Evolutionary conservation across 1,140 invertebrate species (phyloP), one percentile per base, ranked within the genome.

Genomic region (Zaprionus ornatus): DNA sequence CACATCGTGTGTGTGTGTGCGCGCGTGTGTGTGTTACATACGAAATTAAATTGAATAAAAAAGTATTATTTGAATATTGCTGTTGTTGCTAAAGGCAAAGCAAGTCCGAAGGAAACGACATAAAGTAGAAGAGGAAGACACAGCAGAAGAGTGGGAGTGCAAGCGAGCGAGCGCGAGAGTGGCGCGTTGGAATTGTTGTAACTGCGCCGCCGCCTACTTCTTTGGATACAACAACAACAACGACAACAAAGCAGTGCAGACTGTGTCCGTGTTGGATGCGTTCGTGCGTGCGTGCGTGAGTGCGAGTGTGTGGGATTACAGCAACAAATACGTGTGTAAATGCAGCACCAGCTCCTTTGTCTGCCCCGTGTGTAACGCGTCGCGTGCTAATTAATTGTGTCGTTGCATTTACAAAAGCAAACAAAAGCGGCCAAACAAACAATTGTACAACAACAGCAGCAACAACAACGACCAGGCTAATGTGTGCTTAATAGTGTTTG

Each of bases 401-500:
- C 69, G 50, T 37, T 74, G 74, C 63, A 73, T 73, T 52, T 63
- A 77, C 56, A 72, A 66, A 73, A 65, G 69, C 74, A 76, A 72
- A 76, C 74, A 76, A 76, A 76, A 64, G 60, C 19, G 40, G 60
- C 54, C 59, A 63, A 71, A 71, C 37, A 69, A 60, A 65, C 42
- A 64, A 65, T 37, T 61, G 55, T 42, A 61, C 25, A 71, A 35
- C 59, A 59, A 60, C 52, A 62, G 17, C 17, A 65, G 27, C 52
- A 63, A 48, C 64, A 52, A 65, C 65, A 60, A 21, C 19, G 15
- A 45, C 40, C 13, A 68, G 77, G 77, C 74, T 83, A 88, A 84
- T 88, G 80, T 83, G 74, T 71, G 56, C 75, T 88, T 67, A 72
- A 90, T 81, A 70, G 74, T 81, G 80, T 83, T 50, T 81, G 77